Evolutionary conservation across 2,888 invertebrate genomes (phyloP), one percentile per base, ranked within the genome.

Genomic region (Microplitis manilae): DNA sequence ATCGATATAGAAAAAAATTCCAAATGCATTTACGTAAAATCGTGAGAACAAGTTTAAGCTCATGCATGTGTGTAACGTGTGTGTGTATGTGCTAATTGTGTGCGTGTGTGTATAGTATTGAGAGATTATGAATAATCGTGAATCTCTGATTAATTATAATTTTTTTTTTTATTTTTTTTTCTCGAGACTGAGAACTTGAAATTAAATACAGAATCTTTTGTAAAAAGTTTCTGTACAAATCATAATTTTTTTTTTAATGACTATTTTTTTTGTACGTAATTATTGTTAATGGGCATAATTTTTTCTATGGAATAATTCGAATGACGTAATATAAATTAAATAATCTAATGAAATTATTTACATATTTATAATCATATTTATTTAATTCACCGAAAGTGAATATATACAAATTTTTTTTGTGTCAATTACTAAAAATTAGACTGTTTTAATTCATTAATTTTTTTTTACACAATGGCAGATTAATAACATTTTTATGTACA

Each of bases 1-100:
- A 76, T 71, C 61, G 72, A 75, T 67, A 73, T 30, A 50, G 17
- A 8, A 76, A 83, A 77, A 82, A 81, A 86, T 84, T 86, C 84
- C 86, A 84, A 79, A 86, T 84, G 85, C 84, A 86, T 86, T 86
- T 84, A 84, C 82, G 82, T 80, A 79, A 79, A 79, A 77, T 77
- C 78, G 79, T 79, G 77, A 80, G 80, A 81, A 70, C 79, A 76
- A 74, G 74, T 77, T 70, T 75, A 82, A 65, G 30, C 38, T 20
- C 13, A 38, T 82, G 82, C 81, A 79, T 84, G 76, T 79, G 41
- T 68, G 73, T 50, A 50, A 82, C 82, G 79, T 84, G 76, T 79
- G 62, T 64, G 73, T 50, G 50, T 13, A 13, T 13, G 15, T 75
- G 75, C 73, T 81, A 50, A 75, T 75, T 50, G 81, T 81, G 78